Conservation (phyloP, 2,113 vertebrate species). For the Falcunculus frontatus region DNA sequence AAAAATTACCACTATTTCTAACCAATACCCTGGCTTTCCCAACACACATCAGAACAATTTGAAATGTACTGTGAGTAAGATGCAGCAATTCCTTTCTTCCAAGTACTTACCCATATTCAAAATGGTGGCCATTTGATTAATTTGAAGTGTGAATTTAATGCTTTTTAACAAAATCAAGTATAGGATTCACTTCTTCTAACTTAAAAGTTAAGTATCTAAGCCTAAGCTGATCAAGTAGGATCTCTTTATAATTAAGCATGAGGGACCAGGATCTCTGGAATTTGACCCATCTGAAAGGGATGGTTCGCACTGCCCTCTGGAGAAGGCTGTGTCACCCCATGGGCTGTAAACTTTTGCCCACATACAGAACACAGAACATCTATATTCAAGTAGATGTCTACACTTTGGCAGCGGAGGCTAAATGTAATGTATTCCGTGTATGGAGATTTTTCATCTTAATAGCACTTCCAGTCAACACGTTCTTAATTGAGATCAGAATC, state of each 20-base stretch:
- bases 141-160: not conserved
- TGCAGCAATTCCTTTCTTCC: not conserved
- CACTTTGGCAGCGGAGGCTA: not conserved
- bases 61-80: not conserved
- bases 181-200: not conserved
- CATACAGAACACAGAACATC: not conserved
- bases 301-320: not conserved
- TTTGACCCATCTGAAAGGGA: not conserved
- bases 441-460: not conserved
- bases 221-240: not conserved
- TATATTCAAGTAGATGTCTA: not conserved
- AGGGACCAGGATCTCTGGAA: not conserved
- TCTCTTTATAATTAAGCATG: not conserved
- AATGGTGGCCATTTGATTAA: not conserved
- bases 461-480: not conserved
- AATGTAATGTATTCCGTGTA: not conserved
- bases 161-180: constrained; percentile 34
- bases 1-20: constrained; percentile 25
- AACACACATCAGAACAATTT: not conserved
- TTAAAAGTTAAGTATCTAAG: not conserved
- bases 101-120: not conserved
- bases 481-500: not conserved
- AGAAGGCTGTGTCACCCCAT: not conserved
- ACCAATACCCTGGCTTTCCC: constrained; percentile 34
- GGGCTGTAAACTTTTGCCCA: not conserved